Conservation (phyloP, 1,140 invertebrate genomes). For the Argopecten irradians region DNA sequence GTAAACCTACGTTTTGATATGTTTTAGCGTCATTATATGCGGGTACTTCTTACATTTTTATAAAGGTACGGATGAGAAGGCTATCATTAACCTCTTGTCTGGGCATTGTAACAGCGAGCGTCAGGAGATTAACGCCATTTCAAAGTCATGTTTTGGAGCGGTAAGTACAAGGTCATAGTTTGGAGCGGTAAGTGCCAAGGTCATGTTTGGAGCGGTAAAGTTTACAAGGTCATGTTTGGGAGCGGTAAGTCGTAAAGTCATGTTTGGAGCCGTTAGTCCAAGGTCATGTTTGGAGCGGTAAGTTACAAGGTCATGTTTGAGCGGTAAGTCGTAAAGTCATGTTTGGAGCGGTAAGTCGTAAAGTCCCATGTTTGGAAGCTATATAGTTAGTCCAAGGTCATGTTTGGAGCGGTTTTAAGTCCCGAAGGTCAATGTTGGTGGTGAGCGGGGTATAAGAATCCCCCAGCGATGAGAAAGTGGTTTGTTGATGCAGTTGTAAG, state of each 20-base stretch:
- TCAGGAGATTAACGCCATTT: slow-evolving; percentile 90
- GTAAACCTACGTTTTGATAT: no score
- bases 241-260: no score
- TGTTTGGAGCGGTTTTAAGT: no score
- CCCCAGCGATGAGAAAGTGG: no score
- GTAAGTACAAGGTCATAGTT: no score
- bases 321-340: no score
- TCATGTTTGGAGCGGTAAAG: not conserved
- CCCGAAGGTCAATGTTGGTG: no score
- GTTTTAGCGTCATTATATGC: not conserved
- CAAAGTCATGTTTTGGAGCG: slow-evolving; percentile 94
- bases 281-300: not conserved
- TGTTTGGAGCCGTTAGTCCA: no score
- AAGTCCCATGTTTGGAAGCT: not conserved
- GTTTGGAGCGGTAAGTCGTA: not conserved
- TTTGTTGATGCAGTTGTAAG: no score
- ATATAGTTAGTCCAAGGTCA: no score
- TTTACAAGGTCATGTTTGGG: not conserved
- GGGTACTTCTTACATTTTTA: not conserved
- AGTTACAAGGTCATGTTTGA: not conserved
- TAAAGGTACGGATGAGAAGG: slow-evolving; percentile 89
- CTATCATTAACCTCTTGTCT: slow-evolving; percentile 91
- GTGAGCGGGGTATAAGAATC: no score
- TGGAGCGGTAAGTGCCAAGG: no score
- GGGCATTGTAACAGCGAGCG: slow-evolving; percentile 91